Evolutionary conservation across 1,140 invertebrate genomes (phyloP), one percentile per base, ranked within the genome.

Genomic region (Hormaphis cornu): DNA sequence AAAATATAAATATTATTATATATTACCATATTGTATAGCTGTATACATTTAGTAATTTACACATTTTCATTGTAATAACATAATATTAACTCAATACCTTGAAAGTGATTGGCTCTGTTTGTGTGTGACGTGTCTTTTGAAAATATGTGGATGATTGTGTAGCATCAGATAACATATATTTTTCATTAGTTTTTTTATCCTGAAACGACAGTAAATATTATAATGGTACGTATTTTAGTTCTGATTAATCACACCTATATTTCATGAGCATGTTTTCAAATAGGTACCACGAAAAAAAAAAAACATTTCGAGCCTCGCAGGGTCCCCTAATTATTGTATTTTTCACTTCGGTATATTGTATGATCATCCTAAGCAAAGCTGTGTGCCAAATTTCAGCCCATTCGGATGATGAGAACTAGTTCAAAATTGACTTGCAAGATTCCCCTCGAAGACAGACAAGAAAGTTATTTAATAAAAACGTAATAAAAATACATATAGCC

Each of bases 51-150:
- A 8, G 7, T 40, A 40, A 40, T 40, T 40, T 40, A 40, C 7
- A 40, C 14, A 8, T 40, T 40, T 40, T 40, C 7, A 40, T 8
- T 14, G 14, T 40, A 40, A 40, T 40, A 8, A 8, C 7, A 8
- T 8, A 14, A 14, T 40, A 8, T 40, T 14, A 7, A 7, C 7
- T 40, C 37, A 8, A 40, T 58, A 58, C 54, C 7, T 42, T 46
- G 28, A 61, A 46, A 46, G 26, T 20, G 7, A 66, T 66, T 33
- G 28, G 5, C 12, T 44, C 42, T 33, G 59, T 66, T 48, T 66
- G 59, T 22, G 59, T 48, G 0, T 66, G 40, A 33, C 33, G 59
- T 66, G 40, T 48, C 48, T 44, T 66, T n/a, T 66, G 40, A 35
- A 66, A 66, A 4, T 5, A 22, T 33, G 6, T 66, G 4, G 59